phyloP scores from a whole-genome alignment of 2,888 invertebrate species.

The Globia sparganii region DNA sequence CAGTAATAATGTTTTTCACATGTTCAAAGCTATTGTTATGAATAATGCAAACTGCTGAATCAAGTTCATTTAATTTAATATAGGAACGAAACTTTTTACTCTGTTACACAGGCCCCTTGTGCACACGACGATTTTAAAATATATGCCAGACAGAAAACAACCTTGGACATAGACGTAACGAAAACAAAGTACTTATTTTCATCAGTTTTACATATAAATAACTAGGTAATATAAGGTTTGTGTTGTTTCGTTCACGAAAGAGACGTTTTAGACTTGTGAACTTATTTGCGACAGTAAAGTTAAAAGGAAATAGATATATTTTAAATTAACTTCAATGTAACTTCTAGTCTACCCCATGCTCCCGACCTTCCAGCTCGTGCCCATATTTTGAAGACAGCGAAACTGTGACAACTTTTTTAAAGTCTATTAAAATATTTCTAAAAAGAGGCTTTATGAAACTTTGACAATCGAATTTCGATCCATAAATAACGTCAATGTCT shows the following conservation, averaged over 20 bases:
- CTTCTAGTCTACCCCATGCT: background rate
- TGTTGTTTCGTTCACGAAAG: slow-evolving; percentile 10
- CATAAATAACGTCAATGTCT: slow-evolving; percentile 20
- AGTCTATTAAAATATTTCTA: background rate
- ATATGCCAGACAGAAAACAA: slow-evolving; percentile 14
- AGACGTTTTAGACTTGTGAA: slow-evolving; percentile 18
- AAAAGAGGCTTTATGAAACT: slow-evolving; percentile 1
- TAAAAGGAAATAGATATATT: slow-evolving; percentile 33
- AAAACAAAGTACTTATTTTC: slow-evolving; percentile 31
- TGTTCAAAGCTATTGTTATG: background rate
- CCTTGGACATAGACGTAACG: background rate
- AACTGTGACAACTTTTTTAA: background rate
- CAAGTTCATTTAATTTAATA: background rate
- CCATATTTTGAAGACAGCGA: slow-evolving; percentile 1
- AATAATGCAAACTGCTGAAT: background rate
- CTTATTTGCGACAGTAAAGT: slow-evolving; percentile 9
- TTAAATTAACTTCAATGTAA: slow-evolving; percentile 20
- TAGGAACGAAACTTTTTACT: background rate
- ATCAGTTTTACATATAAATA: slow-evolving; percentile 19
- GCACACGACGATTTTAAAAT: slow-evolving; percentile 1
- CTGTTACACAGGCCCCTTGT: background rate
- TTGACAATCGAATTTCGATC: slow-evolving; percentile 20
- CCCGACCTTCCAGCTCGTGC: background rate
- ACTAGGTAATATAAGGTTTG: slow-evolving; percentile 7
- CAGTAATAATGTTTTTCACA: background rate